Base-by-base conservation (phyloP, 2,888 invertebrate genomes). In the Prenolepis imparis region DNA sequence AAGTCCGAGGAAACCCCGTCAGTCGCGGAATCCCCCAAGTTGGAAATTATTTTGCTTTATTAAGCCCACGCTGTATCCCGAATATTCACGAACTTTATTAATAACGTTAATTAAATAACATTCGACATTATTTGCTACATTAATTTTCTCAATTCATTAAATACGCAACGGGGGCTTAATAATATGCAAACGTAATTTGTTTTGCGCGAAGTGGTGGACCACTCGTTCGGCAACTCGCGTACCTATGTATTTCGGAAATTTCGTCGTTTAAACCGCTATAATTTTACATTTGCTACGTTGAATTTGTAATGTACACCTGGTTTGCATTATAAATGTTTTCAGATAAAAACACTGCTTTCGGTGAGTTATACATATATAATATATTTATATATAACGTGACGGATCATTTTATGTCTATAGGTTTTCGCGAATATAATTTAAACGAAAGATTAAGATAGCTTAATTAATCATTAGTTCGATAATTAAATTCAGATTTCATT, bases 71-170 rank as follows among this genome's bases (percentile, higher is more conserved):
- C 6, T 21, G 57, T 28, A 28, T 41, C 48, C 8, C 68, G 24
- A 78, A 78, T 78, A 78, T 78, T 78, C 72, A 32, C 73, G 32
- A 73, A 57, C 57, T 78, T 73, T 78, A 78, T 78, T 78, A 78
- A 78, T 73, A 72, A 73, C 78, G 41, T 78, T 78, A 78, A 78
- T 78, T 78, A 78, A 78, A 78, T 78, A 59, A 78, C 57, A 78
- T 78, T 78, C 44, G 57, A 32, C 44, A 73, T 78, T 78, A 78
- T 78, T 78, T 73, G 73, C 78, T 41, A 59, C 74, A 78, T 59
- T 78, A 78, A 78, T 78, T 78, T 72, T 78, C 74, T 73, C 78
- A 57, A 78, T 72, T 78, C 78, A 73, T 72, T 73, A 73, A 78
- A 78, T 73, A 41, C 57, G 78, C 52, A 77, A 77, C 77, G 52